Evolutionary conservation across 1,140 invertebrate species (phyloP).

Genomic region (Globodera rostochiensis): DNA sequence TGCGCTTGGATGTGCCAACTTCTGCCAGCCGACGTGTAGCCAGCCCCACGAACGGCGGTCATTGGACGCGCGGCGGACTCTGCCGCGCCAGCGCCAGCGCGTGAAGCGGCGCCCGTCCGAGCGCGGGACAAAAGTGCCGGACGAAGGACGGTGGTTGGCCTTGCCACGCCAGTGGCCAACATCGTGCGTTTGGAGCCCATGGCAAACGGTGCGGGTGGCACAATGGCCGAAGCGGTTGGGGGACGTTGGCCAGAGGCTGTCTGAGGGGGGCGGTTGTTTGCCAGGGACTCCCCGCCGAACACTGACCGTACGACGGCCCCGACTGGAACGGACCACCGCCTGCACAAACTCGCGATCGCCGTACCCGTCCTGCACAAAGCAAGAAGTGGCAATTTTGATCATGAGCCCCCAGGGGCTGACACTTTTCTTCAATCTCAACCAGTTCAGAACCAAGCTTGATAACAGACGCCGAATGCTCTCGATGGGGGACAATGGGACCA

Average conservation of each 20-base stretch:
- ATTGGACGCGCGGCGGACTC: conserved; percentile 75
- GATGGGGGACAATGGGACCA: too few species aligned
- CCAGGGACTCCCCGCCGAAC: conserved; percentile 14
- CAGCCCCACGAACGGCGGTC: conserved; percentile 91
- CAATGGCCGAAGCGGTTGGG: not conserved
- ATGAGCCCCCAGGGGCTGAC: too few species aligned
- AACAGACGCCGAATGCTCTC: too few species aligned
- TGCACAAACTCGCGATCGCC: conserved; percentile 55
- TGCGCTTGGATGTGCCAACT: conserved; percentile 53
- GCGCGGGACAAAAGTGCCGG: conserved; percentile 16
- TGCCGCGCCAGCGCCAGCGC: conserved; percentile 44
- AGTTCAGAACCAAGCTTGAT: not conserved
- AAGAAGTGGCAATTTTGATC: too few species aligned
- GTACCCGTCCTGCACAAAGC: conserved; percentile 58
- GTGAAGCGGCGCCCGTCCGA: conserved; percentile 25
- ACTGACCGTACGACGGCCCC: conserved; percentile 60
- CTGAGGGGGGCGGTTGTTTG: conserved; percentile 1
- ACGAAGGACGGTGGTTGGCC: not conserved
- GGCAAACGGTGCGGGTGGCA: conserved; percentile 14
- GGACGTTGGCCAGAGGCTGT: not conserved
- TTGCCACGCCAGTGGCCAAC: not conserved
- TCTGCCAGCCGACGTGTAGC: conserved; percentile 78
- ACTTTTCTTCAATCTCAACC: not conserved
- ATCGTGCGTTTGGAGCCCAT: conserved; percentile 15
- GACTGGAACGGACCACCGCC: conserved; percentile 53